Conservation (phyloP, 2,888 invertebrate genomes). For the Scrobipalpa atriplicella region DNA sequence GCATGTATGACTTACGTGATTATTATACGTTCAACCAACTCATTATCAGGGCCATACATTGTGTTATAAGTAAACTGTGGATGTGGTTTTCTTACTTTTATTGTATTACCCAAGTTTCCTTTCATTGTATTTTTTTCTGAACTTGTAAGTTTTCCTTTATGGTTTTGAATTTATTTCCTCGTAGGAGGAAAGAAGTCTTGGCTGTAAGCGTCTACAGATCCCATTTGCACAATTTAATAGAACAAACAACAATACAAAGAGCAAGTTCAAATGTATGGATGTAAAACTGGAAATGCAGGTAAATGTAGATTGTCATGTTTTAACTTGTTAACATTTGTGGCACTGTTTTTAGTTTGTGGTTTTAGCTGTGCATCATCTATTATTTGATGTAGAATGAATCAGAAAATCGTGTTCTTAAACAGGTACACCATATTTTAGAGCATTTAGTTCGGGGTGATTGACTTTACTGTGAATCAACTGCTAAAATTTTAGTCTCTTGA, state of each 20-base stretch:
- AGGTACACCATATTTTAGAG: background rate
- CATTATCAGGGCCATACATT: constrained; percentile 51
- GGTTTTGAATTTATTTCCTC: too few species aligned
- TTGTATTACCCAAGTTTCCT: background rate
- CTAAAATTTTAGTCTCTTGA: too few species aligned
- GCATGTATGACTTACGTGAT: constrained; percentile 48
- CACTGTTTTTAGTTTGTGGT: background rate
- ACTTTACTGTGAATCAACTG: too few species aligned
- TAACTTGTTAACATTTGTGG: background rate
- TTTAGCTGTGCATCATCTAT: background rate
- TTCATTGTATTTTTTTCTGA: background rate
- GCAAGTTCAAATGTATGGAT: too few species aligned
- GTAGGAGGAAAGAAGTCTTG: too few species aligned
- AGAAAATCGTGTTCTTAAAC: background rate
- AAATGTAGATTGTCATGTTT: background rate
- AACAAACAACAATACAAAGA: too few species aligned
- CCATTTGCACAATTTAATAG: too few species aligned
- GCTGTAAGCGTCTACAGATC: too few species aligned
- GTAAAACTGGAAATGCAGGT: background rate
- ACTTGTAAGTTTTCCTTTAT: too few species aligned
- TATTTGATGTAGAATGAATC: background rate
- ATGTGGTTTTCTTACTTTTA: background rate
- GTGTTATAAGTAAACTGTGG: constrained; percentile 31
- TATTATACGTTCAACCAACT: constrained; percentile 45
- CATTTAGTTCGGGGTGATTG: background rate